phyloP scores from a whole-genome alignment of 1,140 invertebrate species.

The Oedothorax gibbosus region DNA sequence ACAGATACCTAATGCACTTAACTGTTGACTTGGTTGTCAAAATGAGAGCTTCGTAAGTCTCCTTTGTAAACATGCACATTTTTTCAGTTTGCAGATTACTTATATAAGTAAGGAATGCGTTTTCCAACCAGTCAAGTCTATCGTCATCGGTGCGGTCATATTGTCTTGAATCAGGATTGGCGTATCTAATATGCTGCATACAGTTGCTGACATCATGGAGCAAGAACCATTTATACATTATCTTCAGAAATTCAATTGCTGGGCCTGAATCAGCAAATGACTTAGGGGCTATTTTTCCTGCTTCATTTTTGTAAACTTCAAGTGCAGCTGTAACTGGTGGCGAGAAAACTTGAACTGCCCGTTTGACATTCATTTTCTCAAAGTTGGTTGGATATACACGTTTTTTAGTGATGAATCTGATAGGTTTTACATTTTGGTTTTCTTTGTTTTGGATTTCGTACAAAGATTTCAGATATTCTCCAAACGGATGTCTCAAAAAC shows the following conservation, averaged over 20 bases:
- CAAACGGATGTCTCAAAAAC: background rate
- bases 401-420: background rate
- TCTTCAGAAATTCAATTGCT: background rate
- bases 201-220: background rate
- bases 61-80: no score
- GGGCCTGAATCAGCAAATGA: background rate
- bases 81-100: no score
- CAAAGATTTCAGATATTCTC: background rate
- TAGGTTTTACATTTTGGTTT: background rate
- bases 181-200: no score
- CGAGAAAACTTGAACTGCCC: background rate
- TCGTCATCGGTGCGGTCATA: no score
- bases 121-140: background rate
- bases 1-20: background rate
- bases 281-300: no score
- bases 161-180: no score
- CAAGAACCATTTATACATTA: background rate
- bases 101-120: background rate
- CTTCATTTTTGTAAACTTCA: no score
- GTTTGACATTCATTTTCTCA: slow-evolving; percentile 8
- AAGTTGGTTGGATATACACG: background rate
- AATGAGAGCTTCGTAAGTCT: background rate
- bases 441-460: background rate
- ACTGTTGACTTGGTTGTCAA: background rate
- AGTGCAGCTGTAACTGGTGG: no score